Base-by-base conservation (phyloP, 2,888 invertebrate genomes). In the Noctua comes region DNA sequence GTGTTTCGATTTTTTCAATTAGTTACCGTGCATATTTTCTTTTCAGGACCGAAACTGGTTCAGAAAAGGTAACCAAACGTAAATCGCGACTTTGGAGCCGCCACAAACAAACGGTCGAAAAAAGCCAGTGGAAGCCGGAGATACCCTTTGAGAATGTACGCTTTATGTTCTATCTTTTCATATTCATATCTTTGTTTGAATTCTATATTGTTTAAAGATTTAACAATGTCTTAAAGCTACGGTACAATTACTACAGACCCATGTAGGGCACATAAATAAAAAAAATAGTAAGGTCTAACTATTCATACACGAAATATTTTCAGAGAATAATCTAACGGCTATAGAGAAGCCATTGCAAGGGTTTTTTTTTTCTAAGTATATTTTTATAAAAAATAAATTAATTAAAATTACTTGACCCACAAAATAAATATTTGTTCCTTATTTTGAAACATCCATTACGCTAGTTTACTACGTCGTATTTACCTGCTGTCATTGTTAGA, bases 71-170 rank as follows among this genome's bases (percentile, higher is more conserved):
- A 7, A n/a, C 4, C 18, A 62, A 76, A 51, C 31, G 5, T 0
- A 51, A 68, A 40, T 27, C 36, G 6, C 59, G 40, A 68, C 85
- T 2, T 73, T 86, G 3, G 4, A 92, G 95, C 46, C 87, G 94
- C 46, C 93, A 95, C 3, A 97, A 96, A 88, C 96, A 97, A 88
- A 97, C 97, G 75, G 97, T 97, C 1, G 98, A 98, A 57, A 98
- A 66, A 51, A 64, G 2, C 0, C 16, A 98, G 89, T 99, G 99
- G 99, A 98, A 98, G 46, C 98, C 99, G 0, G 99, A 99, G 96
- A 98, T 99, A 93, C 99, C 99, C 1, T 99, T 99, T 92, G 98
- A 98, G 96, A 98, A 99, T 95, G 99, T 99, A 97, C 8, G 36
- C 6, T 11, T 43, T 59, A 18, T 31, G 18, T 57, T 27, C 13